Conservation (phyloP, 1,140 invertebrate species). For the Hycleus phaleratus region DNA sequence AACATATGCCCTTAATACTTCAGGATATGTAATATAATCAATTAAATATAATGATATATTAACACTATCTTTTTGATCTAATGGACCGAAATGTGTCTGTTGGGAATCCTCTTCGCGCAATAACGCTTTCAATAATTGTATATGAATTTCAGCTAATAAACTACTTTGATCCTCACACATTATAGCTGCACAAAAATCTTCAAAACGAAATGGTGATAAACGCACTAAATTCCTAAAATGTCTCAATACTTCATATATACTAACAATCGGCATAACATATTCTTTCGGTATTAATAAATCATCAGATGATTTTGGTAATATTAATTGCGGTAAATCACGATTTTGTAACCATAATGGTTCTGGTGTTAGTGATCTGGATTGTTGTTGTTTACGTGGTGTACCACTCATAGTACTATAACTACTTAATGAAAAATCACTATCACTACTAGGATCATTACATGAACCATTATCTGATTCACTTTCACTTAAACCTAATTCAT, state of each 20-base stretch:
- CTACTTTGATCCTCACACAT: conserved; percentile 85
- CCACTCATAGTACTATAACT: conserved; percentile 65
- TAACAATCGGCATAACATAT: conserved; percentile 68
- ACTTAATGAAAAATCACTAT: conserved; percentile 76
- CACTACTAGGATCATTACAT: conserved; percentile 57
- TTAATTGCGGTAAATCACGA: conserved; percentile 65
- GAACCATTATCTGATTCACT: conserved; percentile 53
- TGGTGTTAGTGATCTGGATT: conserved; percentile 65
- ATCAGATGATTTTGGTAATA: conserved; percentile 80
- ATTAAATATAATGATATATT: conserved; percentile 88
- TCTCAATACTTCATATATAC: conserved; percentile 89
- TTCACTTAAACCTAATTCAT: conserved; percentile 60
- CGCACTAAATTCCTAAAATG: conserved; percentile 85
- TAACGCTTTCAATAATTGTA: conserved; percentile 83
- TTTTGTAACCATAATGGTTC: conserved; percentile 82
- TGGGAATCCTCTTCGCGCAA: conserved; percentile 90
- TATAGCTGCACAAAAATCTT: conserved; percentile 92
- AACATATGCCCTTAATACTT: conserved; percentile 80
- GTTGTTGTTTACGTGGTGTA: conserved; percentile 48
- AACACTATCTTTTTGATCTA: conserved; percentile 94
- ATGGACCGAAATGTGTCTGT: conserved; percentile 89
- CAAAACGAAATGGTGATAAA: conserved; percentile 88
- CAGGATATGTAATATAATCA: conserved; percentile 92
- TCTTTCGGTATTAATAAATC: conserved; percentile 78
- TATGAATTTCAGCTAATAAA: conserved; percentile 85